phyloP scores from a whole-genome alignment of 2,888 invertebrate species.

The Merodon equestris region DNA sequence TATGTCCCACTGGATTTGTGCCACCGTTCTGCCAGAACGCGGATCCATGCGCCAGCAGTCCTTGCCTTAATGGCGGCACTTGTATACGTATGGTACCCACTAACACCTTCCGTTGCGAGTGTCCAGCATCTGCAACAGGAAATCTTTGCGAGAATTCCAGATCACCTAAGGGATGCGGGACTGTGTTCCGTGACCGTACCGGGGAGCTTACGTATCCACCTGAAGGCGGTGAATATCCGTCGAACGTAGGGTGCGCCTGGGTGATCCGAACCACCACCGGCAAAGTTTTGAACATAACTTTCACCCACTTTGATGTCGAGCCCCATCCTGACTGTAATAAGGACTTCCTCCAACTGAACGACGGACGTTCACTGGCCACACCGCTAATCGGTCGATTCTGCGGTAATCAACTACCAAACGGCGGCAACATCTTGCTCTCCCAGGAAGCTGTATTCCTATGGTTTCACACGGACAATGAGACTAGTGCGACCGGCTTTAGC shows the following conservation, averaged over 20 bases:
- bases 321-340: conserved; percentile 81
- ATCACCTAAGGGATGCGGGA: conserved; percentile 82
- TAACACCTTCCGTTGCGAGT: conserved; percentile 82
- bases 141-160: conserved; percentile 81
- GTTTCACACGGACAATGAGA: conserved; percentile 86
- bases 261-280: conserved; percentile 83
- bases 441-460: conserved; percentile 88
- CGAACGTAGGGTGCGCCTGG: conserved; percentile 89
- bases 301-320: conserved; percentile 85
- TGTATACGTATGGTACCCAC: conserved; percentile 79
- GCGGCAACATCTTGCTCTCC: conserved; percentile 86
- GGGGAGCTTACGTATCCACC: conserved; percentile 85
- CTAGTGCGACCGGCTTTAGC: conserved; percentile 83
- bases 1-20: conserved; percentile 74
- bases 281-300: conserved; percentile 88
- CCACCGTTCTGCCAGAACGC: conserved; percentile 82
- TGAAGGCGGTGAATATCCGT: conserved; percentile 80
- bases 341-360: conserved; percentile 90
- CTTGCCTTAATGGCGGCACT: conserved; percentile 90
- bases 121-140: conserved; percentile 85
- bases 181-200: conserved; percentile 77
- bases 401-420: conserved; percentile 84
- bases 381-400: conserved; percentile 89
- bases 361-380: conserved; percentile 86
- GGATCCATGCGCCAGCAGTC: conserved; percentile 85